Evolutionary conservation across 1,140 invertebrate species (phyloP).

Genomic region (Lasioglossum albipes): DNA sequence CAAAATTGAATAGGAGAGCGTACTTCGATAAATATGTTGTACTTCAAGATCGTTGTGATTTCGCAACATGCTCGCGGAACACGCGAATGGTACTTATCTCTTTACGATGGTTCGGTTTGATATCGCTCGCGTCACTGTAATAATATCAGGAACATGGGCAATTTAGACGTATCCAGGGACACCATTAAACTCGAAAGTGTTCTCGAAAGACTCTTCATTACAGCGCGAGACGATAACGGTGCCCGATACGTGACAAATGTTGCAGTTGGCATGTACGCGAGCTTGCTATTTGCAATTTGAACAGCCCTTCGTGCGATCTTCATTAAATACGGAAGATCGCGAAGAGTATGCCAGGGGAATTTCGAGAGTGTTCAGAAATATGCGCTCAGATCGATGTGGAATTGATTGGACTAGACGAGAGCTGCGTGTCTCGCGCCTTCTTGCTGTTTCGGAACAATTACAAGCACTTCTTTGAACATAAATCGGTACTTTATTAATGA

Average conservation of each 20-base stretch:
- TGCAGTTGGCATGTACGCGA: neutral
- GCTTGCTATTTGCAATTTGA: neutral
- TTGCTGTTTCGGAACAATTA: too few relatives aligned
- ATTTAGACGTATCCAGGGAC: conserved; percentile 4
- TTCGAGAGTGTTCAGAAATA: neutral
- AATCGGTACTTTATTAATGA: too few relatives aligned
- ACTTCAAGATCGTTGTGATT: too few relatives aligned
- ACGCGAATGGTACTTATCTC: neutral
- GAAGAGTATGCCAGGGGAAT: neutral
- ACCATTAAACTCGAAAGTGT: conserved; percentile 10
- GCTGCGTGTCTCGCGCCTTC: too few relatives aligned
- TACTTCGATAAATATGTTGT: too few relatives aligned
- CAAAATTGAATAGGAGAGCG: too few relatives aligned
- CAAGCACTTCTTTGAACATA: too few relatives aligned
- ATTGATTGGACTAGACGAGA: too few relatives aligned
- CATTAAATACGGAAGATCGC: neutral
- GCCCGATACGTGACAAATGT: neutral
- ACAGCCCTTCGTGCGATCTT: neutral
- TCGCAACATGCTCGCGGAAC: too few relatives aligned
- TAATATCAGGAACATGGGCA: neutral
- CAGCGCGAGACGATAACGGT: neutral
- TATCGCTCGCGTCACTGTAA: neutral
- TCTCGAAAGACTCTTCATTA: neutral
- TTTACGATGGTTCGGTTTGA: neutral
- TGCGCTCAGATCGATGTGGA: too few relatives aligned